Evolutionary conservation across 2,888 invertebrate genomes (phyloP).

Genomic region (Callimorpha dominula): DNA sequence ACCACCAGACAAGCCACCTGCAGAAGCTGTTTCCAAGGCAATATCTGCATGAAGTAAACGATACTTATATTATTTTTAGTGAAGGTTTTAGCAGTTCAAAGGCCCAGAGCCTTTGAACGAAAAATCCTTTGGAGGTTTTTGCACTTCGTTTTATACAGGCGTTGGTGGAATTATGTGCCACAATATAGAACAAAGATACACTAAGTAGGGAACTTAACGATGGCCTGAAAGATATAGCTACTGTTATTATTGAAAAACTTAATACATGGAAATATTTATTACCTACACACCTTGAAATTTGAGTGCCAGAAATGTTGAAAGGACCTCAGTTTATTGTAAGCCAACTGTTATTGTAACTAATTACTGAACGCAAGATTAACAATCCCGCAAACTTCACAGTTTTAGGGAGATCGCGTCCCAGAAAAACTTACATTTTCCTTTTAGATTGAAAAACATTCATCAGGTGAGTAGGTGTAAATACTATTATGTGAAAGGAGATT

Average conservation of each 20-base stretch:
- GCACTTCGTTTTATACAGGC: background rate
- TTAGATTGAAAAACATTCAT: too few species aligned
- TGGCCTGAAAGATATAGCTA: background rate
- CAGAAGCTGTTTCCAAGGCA: slow-evolving; percentile 16
- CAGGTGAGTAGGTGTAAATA: too few species aligned
- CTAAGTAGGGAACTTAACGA: background rate
- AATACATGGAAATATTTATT: background rate
- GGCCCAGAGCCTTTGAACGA: too few species aligned
- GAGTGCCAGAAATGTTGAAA: background rate
- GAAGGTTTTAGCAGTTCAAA: background rate
- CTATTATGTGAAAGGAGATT: too few species aligned
- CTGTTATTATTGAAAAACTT: background rate
- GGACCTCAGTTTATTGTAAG: too few species aligned
- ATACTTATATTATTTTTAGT: background rate
- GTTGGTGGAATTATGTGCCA: background rate
- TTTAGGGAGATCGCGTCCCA: background rate
- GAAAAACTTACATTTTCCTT: too few species aligned
- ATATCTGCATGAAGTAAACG: slow-evolving; percentile 5
- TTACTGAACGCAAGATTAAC: too few species aligned
- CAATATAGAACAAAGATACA: background rate
- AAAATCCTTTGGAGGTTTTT: background rate
- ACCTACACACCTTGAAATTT: background rate
- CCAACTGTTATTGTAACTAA: too few species aligned
- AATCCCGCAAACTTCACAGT: background rate
- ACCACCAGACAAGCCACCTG: slow-evolving; percentile 66